Conservation (phyloP, 2,888 invertebrate species). For the Eristalis arbustorum region DNA sequence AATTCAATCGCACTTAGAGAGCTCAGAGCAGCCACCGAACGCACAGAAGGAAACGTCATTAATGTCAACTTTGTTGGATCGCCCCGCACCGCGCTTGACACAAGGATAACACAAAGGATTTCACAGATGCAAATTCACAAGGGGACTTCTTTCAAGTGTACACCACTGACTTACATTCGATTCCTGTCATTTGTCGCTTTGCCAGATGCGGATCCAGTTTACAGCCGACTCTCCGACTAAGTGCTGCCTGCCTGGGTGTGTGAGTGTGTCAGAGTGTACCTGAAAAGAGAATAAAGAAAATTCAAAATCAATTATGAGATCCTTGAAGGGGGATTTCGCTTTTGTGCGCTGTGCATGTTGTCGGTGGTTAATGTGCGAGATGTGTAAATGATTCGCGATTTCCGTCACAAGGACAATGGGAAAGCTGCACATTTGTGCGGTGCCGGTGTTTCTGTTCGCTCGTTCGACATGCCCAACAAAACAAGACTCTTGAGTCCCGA, state of each 20-base stretch:
- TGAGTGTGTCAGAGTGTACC: conserved; percentile 30
- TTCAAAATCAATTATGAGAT: conserved; percentile 66
- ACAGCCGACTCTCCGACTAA: neutral
- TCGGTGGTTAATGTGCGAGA: conserved; percentile 55
- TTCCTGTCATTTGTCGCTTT: conserved; percentile 28
- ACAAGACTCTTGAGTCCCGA: conserved; percentile 76
- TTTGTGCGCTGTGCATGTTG: conserved; percentile 39
- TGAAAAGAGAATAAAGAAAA: conserved; percentile 51
- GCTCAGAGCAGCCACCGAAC: neutral
- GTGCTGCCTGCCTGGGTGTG: neutral
- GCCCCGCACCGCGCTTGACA: conserved; percentile 11
- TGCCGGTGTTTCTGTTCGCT: conserved; percentile 26
- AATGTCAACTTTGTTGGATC: conserved; percentile 53
- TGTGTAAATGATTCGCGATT: conserved; percentile 69
- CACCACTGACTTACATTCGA: conserved; percentile 68
- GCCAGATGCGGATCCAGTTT: conserved; percentile 24
- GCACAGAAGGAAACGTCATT: conserved; percentile 18
- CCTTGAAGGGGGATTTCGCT: conserved; percentile 54
- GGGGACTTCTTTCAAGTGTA: conserved; percentile 8
- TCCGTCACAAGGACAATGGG: conserved; percentile 54
- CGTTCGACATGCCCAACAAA: conserved; percentile 35
- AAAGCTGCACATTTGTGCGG: conserved; percentile 25
- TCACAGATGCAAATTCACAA: conserved; percentile 19
- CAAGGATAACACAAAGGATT: conserved; percentile 45
- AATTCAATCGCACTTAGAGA: neutral